Base-by-base conservation (phyloP, 1,140 invertebrate genomes). In the Drosophila seguyi region DNA sequence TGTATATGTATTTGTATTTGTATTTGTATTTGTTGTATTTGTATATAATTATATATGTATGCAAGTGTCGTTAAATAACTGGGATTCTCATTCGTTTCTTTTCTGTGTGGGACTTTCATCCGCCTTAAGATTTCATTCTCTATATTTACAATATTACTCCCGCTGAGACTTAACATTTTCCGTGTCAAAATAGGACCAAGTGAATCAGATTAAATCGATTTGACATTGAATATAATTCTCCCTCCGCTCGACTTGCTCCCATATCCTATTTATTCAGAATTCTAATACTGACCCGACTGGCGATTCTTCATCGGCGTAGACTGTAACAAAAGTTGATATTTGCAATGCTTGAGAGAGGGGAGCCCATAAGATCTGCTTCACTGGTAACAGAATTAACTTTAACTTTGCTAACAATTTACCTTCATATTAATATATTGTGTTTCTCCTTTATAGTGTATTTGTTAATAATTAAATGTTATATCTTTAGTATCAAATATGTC, bases 331-430 rank as follows among this genome's bases (percentile, higher is more conserved):
- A 69, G 41, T 55, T 38, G 44, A 72, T 38, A 38, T 58, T 56
- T 52, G 36, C 45, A 71, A 39, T 69, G 47, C 31, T 69, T 69
- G 45, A 84, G 31, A 61, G 41, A 62, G 38, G 48, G 66, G 38
- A 81, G 86, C 77, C 71, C 48, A 81, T 50, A 59, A 47, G 52
- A 68, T 79, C 75, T 83, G 79, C 91, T 88, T 85, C 84, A 91
- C 77, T 91, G 87, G 63, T 90, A 85, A 88, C 86, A 90, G 90
- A 88, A 90, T 63, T 85, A 88, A 85, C 85, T 85, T 81, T 85
- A 85, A 88, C 86, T 81, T 84, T 85, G 63, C 88, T 88, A 88
- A 88, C 83, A 83, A 87, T 84, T 91, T 80, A 29, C 22, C 42
- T 41, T 22, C 36, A 57, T 73, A 65, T 69, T 74, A 67, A 53